Conservation (phyloP, 2,113 vertebrate genomes). For the Elachura formosa region DNA sequence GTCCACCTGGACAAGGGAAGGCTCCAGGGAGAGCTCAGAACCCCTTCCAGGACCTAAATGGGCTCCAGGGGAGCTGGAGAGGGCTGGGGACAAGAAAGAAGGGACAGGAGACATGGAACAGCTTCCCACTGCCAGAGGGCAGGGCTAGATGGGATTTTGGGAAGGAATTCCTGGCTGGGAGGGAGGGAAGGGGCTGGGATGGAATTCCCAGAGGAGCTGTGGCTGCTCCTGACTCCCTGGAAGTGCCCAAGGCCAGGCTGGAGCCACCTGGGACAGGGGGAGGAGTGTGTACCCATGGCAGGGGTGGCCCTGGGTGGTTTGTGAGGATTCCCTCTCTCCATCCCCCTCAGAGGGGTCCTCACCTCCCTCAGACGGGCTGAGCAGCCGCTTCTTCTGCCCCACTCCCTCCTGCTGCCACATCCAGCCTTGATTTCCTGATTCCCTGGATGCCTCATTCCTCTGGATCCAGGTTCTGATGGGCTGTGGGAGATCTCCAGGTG, state of each 20-base stretch:
- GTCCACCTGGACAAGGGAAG: not conserved
- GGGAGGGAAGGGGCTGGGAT: not conserved
- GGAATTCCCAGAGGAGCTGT: not conserved
- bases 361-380: not conserved
- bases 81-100: not conserved
- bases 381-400: not conserved
- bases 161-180: not conserved
- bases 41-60: fast-evolving
- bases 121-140: not conserved
- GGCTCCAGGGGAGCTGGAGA: not conserved
- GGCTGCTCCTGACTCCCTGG: not conserved
- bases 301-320: not conserved
- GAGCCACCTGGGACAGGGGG: not conserved
- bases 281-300: not conserved
- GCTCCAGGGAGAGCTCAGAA: not conserved
- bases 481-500: too few species aligned
- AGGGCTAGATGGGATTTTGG: not conserved
- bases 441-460: too few species aligned
- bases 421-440: not conserved
- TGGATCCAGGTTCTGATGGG: not conserved
- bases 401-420: not conserved
- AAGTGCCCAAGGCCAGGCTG: fast-evolving
- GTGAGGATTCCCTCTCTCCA: not conserved
- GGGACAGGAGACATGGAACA: not conserved
- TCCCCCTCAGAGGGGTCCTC: not conserved